Base-by-base conservation (phyloP, 2,888 invertebrate genomes). In the Agriopis aurantiaria region DNA sequence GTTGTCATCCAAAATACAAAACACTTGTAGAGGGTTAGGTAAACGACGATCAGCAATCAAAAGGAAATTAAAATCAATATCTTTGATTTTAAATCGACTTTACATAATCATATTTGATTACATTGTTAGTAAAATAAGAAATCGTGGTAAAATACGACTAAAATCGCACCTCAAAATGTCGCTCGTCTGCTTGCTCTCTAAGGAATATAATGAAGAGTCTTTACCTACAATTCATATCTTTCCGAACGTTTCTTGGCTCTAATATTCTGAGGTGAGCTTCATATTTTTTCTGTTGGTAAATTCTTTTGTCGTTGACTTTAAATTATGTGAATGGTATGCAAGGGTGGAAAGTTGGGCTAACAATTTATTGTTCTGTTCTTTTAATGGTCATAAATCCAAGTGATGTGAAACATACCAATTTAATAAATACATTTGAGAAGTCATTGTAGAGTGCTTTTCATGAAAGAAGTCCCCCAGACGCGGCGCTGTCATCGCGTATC, bases 191-290 rank as follows among this genome's bases (percentile, higher is more conserved):
- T 5, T 17, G 6, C 11, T 40, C 59, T 12, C 59, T 33, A 63
- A 63, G 56, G 59, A 65, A 72, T 70, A 68, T 74, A 74, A 70
- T 72, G 69, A 60, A 74, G 57, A 68, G 60, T 72, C 74, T 57
- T 67, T 65, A n/a, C 63, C 68, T 59, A 65, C 61, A 69, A 69
- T 68, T 69, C 72, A 69, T 70, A 69, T 73, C 60, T 64, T 58
- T 45, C 51, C 59, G 65, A 71, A 67, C 62, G 58, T 62, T 65
- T 17, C 60, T 69, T 63, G 67, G 59, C 55, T 57, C 67, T 68
- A 65, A 65, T 63, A 68, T 5, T 74, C 63, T 63, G 53, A 67
- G 61, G 58, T 60, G 55, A 41, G 53, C 53, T 70, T 66, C 63
- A 66, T 63, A 70, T 70, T 71, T 71, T 68, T 71, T 56, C 46